Conservation (phyloP, 2,113 vertebrate genomes). For the Megaceryle maxima region DNA sequence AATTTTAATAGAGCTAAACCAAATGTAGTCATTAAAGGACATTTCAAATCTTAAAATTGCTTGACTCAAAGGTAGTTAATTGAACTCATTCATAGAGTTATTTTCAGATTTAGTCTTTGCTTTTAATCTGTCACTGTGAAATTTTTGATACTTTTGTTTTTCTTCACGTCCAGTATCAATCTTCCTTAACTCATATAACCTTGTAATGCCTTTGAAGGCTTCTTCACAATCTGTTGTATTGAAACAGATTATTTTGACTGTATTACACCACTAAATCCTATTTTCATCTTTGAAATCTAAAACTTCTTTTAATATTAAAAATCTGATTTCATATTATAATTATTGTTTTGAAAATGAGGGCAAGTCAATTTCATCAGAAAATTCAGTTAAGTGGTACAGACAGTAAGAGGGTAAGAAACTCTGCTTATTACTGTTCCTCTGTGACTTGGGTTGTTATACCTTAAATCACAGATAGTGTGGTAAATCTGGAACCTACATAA, state of each 20-base stretch:
- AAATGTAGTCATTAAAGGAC: conserved; percentile 22
- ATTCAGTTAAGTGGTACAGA: not conserved
- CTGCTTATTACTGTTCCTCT: not conserved
- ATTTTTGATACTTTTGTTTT: not conserved
- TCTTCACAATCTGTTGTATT: not conserved
- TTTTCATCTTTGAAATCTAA: not conserved
- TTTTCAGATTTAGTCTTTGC: conserved; percentile 1
- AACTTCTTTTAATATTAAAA: not conserved
- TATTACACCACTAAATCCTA: not conserved
- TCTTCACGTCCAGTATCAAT: accelerated
- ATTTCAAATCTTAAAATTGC: conserved; percentile 10
- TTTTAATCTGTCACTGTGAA: not conserved
- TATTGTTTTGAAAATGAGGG: not conserved
- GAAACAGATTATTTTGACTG: not conserved
- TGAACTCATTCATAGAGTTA: not conserved
- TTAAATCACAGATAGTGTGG: too few relatives aligned
- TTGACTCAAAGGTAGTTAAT: not conserved
- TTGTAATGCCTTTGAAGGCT: not conserved
- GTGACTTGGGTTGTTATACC: not conserved
- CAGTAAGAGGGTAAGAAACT: not conserved
- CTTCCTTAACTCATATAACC: not conserved
- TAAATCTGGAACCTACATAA: not conserved
- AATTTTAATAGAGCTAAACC: conserved; percentile 14
- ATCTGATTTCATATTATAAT: not conserved
- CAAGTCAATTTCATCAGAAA: not conserved